Base-by-base conservation (phyloP, 1,140 invertebrate species). In the Zophobas atratus region DNA sequence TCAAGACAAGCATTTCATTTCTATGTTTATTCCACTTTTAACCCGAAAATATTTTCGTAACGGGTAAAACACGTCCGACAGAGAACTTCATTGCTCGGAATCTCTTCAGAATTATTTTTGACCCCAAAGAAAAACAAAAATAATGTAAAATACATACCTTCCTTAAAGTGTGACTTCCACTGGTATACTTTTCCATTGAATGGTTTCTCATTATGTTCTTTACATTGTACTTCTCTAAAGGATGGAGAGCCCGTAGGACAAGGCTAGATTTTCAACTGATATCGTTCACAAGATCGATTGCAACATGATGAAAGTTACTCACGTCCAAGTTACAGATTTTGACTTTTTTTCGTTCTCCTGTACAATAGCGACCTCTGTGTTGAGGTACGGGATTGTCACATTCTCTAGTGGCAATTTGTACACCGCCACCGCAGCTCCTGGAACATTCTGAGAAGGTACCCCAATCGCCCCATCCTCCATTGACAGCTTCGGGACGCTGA, bases 401-500 rank as follows among this genome's bases (percentile, higher is more conserved):
- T 73, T 88, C 85, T 49, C 90, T 84, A 77, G 87, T 86, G 0
- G 87, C 76, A 33, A 74, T 82, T 36, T 87, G 87, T 1, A 93
- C 85, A 0, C 92, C 92, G 38, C 89, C 91, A 2, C 92, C 92
- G 85, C 93, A 94, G 1, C 88, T 90, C 72, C 91, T 86, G 1
- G 89, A 90, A 82, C 93, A 94, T 1, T 85, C 76, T 2, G 88
- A 86, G 88, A 90, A 91, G 1, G 83, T 73, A 33, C 88, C 87
- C 91, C 90, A 92, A 32, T 87, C 82, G 6, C 91, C 89, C 92
- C 92, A 94, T 79, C 91, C 90, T 3, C 92, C 92, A 82, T 93
- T 88, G 39, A 92, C 89, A 35, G 92, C 89, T 49, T 88, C 83
- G 1, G 91, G 91, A 73, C 90, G 85, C 38, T 90, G 88, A 0